Evolutionary conservation across 2,797 vertebrate genomes (phyloP).

Genomic region (Discoglossus pictus): DNA sequence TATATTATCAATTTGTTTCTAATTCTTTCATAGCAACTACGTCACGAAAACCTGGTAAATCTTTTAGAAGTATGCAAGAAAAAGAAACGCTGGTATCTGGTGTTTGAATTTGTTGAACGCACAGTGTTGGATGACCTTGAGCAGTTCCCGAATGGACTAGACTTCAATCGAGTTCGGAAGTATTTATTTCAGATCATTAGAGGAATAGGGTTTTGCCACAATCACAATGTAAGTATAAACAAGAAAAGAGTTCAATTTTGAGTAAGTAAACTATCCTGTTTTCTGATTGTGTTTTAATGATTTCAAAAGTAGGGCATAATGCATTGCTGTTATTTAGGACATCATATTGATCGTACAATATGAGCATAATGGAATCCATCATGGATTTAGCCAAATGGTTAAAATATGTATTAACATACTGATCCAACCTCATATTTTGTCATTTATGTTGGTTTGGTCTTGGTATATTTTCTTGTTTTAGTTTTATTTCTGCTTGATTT

Average conservation of each 20-base stretch:
- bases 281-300: not conserved
- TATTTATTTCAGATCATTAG: slow-evolving; percentile 85
- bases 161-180: slow-evolving; percentile 68
- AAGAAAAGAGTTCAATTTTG: not conserved
- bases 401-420: too few species aligned
- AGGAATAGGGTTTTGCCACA: slow-evolving; percentile 85
- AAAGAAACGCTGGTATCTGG: slow-evolving; percentile 85
- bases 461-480: too few species aligned
- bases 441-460: too few species aligned
- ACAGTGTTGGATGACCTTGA: slow-evolving; percentile 86
- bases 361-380: too few species aligned
- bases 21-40: slow-evolving; percentile 76
- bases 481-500: too few species aligned
- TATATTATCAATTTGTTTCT: slow-evolving; percentile 35
- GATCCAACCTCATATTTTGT: too few species aligned
- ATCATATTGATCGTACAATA: too few species aligned
- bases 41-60: slow-evolving; percentile 89
- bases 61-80: slow-evolving; percentile 86
- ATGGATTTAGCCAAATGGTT: too few species aligned
- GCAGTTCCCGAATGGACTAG: slow-evolving; percentile 75
- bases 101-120: slow-evolving; percentile 90
- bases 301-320: not conserved
- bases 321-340: too few species aligned
- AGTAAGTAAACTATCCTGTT: not conserved
- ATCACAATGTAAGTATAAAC: slow-evolving; percentile 77